phyloP scores from a whole-genome alignment of 1,140 invertebrate species.

The Drosophila neocordata region DNA sequence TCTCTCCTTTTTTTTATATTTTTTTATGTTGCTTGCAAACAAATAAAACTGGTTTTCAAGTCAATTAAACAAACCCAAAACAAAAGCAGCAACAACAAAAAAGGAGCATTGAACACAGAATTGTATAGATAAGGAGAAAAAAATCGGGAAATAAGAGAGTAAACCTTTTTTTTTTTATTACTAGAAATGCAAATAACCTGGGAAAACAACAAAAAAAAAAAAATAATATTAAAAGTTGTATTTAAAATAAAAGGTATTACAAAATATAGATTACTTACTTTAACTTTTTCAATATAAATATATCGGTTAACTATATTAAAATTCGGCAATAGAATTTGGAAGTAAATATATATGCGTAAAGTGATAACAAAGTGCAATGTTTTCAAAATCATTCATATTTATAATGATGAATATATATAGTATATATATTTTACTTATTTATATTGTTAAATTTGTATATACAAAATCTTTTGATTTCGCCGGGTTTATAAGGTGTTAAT shows the following conservation, averaged over 20 bases:
- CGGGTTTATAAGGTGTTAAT: no score
- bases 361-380: neutral
- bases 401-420: neutral
- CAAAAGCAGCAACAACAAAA: slow-evolving; percentile 28
- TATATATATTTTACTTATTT: no score
- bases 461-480: neutral
- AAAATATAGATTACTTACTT: neutral
- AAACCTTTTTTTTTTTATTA: slow-evolving; percentile 45
- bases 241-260: neutral
- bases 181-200: slow-evolving; percentile 19
- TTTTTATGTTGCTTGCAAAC: slow-evolving; percentile 58
- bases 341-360: neutral
- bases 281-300: neutral
- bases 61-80: slow-evolving; percentile 72
- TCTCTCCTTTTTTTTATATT: slow-evolving; percentile 26
- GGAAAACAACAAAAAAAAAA: neutral
- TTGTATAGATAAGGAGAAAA: slow-evolving; percentile 15
- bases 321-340: neutral
- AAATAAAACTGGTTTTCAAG: slow-evolving; percentile 77
- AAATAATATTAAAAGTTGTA: neutral
- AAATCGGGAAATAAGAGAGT: slow-evolving; percentile 34
- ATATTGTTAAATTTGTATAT: no score
- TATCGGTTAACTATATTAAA: neutral
- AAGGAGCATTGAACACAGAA: slow-evolving; percentile 38
- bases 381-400: neutral